Conservation (phyloP, 64 coral and sea anemone genomes). For the Anthopleura sola region DNA sequence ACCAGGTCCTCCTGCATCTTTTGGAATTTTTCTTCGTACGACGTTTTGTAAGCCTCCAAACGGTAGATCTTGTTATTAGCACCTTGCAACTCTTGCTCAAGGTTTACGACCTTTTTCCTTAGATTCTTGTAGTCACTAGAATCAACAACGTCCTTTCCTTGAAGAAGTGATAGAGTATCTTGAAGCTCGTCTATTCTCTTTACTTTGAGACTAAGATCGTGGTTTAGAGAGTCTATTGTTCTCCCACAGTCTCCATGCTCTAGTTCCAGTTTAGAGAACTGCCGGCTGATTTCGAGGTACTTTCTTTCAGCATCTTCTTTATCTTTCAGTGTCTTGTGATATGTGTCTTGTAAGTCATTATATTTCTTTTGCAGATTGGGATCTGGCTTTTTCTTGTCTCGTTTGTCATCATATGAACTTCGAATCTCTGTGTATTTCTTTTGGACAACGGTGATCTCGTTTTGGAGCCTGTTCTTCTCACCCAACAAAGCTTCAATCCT, state of each 20-base stretch:
- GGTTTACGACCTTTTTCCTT: slow-evolving; percentile 72
- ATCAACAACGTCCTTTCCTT: slow-evolving; percentile 86
- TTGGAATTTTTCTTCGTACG: slow-evolving; percentile 94
- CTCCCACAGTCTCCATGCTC: slow-evolving; percentile 72
- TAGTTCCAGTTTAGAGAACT: slow-evolving; percentile 65
- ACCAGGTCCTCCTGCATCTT: slow-evolving; percentile 77
- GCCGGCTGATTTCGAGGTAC: slow-evolving; percentile 54
- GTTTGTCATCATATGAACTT: slow-evolving; percentile 41
- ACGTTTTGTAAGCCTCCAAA: slow-evolving; percentile 90
- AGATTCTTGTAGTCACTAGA: slow-evolving; percentile 73
- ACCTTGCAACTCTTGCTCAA: slow-evolving; percentile 85
- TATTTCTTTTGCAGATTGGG: slow-evolving; percentile 54
- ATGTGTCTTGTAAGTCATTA: slow-evolving; percentile 77
- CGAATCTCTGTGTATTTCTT: slow-evolving; percentile 78
- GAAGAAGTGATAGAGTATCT: slow-evolving; percentile 64
- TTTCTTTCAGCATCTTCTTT: slow-evolving; percentile 80
- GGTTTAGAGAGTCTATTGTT: slow-evolving; percentile 65
- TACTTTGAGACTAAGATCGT: slow-evolving; percentile 66
- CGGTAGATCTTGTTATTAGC: slow-evolving; percentile 85
- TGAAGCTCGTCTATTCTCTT: slow-evolving; percentile 79
- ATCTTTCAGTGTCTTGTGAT: slow-evolving; percentile 69
- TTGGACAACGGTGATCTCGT: slow-evolving; percentile 59
- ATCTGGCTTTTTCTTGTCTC: slow-evolving; percentile 67
- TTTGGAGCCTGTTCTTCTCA: slow-evolving; percentile 80
- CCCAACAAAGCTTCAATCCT: slow-evolving; percentile 68